These are phyloP conservation scores for Paramormyrops kingsleyae DNA, from an alignment of 2,113 vertebrate genomes.

Conservation along the genomic window DNA sequence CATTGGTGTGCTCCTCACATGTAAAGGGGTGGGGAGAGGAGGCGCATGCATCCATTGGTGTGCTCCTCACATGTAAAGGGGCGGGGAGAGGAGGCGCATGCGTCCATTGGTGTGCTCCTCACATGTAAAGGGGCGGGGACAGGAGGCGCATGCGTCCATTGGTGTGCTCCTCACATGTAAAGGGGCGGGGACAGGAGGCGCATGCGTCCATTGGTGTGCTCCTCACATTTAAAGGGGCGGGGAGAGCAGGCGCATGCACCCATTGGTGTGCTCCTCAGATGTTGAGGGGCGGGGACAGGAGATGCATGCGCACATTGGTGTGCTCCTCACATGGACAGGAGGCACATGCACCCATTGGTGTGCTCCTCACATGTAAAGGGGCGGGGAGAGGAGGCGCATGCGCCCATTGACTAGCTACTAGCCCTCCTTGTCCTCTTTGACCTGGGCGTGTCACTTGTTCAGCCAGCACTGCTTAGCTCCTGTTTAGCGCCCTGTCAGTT, in stretches of 20 bases:
- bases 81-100: background rate
- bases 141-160: background rate
- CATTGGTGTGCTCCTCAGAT: too few species aligned
- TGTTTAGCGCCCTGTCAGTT: background rate
- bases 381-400: too few species aligned
- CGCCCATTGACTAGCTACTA: background rate
- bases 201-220: too few species aligned
- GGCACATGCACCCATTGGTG: too few species aligned
- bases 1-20: background rate
- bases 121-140: background rate
- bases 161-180: background rate
- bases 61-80: background rate
- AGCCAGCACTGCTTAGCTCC: background rate
- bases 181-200: too few species aligned
- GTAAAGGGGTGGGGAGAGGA: background rate
- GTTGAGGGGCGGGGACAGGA: too few species aligned
- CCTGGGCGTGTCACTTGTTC: background rate
- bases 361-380: too few species aligned
- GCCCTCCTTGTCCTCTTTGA: background rate
- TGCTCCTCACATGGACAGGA: too few species aligned
- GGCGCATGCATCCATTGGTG: background rate
- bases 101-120: background rate
- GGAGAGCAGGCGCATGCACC: too few species aligned
- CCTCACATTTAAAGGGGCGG: too few species aligned
- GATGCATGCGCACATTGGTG: too few species aligned